These are phyloP conservation scores for Spea hammondii DNA, from an alignment of 2,797 vertebrate genomes.

Conservation along the genomic window DNA sequence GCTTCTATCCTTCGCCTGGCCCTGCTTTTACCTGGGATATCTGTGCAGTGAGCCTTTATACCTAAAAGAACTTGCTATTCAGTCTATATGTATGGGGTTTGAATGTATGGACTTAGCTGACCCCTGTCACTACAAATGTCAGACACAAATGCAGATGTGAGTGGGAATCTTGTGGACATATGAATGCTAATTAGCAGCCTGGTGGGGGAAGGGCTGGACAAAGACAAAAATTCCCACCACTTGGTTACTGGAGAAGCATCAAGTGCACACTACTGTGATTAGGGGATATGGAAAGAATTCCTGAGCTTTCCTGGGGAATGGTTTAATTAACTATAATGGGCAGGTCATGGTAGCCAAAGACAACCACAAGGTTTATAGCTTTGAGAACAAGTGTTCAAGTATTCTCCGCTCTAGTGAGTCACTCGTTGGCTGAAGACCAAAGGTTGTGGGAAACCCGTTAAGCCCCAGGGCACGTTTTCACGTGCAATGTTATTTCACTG, in stretches of 20 bases:
- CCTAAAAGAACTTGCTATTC: neutral
- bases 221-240: neutral
- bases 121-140: slow-evolving; percentile 32
- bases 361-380: slow-evolving; percentile 1
- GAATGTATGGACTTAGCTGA: slow-evolving; percentile 25
- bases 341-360: neutral
- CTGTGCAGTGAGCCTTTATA: no score
- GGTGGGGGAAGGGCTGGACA: slow-evolving; percentile 29
- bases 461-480: neutral
- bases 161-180: slow-evolving; percentile 4
- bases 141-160: slow-evolving; percentile 35
- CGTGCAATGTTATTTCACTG: neutral
- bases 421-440: neutral
- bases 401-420: neutral
- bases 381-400: neutral
- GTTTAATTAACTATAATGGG: neutral
- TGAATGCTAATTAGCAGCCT: slow-evolving; percentile 7
- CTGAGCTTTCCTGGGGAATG: slow-evolving; percentile 10
- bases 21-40: no score
- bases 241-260: neutral
- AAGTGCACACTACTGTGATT: neutral
- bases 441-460: neutral
- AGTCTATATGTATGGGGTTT: slow-evolving; percentile 16
- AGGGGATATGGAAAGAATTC: slow-evolving; percentile 4
- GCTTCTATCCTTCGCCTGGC: no score